Evolutionary conservation across 2,113 vertebrate species (phyloP), one percentile per base, ranked within the genome.

Genomic region (Candoia aspera): DNA sequence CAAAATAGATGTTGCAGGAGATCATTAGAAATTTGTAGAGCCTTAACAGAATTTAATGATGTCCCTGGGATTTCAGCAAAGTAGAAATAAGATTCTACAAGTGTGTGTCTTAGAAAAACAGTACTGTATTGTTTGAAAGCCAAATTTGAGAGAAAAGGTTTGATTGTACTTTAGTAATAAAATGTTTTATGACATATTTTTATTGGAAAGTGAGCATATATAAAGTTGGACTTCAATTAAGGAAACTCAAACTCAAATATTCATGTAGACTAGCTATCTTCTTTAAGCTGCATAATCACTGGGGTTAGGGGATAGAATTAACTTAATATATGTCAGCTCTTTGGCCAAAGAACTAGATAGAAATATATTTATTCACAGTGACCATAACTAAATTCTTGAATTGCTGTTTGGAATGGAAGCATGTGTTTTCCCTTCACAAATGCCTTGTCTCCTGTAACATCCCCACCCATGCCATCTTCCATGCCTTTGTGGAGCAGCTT

Each of bases 1-100:
- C 37, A 79, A 92, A 93, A n/a, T 54, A 87, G 86, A 94, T 54
- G 92, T 73, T 60, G 96, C 93, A 92, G 88, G 95, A 49, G 90
- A 93, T 12, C 19, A 79, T 11, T 23, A 54, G 59, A 87, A 96
- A 88, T 17, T 46, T 37, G 84, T 17, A 21, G 26, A 93, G 37
- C 4, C 90, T 86, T 49, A 73, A 87, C 86, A 21, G 53, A 84
- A 55, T 92, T 86, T 60, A 55, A 87, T 79, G 91, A 17, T 62
- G 59, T 92, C 21, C 79, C 93, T 37, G 0, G 57, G 89, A 62
- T 17, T 64, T 92, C 90, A 91, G 53, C 60, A 33, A 93, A 21
- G 49, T 15, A 86, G 89, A 0, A 0, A 29, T 79, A 37, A 91
- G 13, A 53, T 87, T 86, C 49, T 49, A 89, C 33, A n/a, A 49